Conservation (phyloP, 2,113 vertebrate genomes). For the Rynchops niger region DNA sequence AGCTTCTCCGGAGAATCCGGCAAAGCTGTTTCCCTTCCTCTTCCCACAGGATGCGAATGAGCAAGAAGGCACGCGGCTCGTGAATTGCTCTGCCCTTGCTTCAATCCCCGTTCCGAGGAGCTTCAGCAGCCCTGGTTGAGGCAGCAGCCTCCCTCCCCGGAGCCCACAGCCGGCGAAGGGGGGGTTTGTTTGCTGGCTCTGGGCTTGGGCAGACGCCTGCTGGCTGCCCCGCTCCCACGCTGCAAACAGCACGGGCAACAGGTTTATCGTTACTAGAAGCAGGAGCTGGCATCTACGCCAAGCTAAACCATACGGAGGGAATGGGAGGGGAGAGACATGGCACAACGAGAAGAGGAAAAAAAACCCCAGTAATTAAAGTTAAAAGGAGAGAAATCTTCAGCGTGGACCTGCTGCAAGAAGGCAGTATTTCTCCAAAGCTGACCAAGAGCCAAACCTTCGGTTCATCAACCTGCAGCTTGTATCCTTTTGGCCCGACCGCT, state of each 20-base stretch:
- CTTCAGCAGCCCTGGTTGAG: neutral
- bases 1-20: neutral
- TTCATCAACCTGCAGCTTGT: neutral
- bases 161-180: rapidly evolving
- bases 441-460: neutral
- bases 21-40: neutral
- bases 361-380: neutral
- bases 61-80: neutral
- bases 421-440: neutral
- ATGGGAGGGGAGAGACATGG: neutral
- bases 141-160: neutral
- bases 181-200: neutral
- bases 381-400: neutral
- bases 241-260: neutral
- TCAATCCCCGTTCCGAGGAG: neutral
- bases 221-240: neutral
- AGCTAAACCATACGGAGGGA: neutral
- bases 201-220: neutral
- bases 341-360: neutral
- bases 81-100: neutral
- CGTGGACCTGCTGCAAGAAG: neutral
- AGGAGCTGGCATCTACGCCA: neutral
- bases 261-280: neutral
- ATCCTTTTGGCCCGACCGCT: neutral
- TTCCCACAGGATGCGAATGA: neutral